Conservation (phyloP, 2,113 vertebrate species). For the Caloenas nicobarica region DNA sequence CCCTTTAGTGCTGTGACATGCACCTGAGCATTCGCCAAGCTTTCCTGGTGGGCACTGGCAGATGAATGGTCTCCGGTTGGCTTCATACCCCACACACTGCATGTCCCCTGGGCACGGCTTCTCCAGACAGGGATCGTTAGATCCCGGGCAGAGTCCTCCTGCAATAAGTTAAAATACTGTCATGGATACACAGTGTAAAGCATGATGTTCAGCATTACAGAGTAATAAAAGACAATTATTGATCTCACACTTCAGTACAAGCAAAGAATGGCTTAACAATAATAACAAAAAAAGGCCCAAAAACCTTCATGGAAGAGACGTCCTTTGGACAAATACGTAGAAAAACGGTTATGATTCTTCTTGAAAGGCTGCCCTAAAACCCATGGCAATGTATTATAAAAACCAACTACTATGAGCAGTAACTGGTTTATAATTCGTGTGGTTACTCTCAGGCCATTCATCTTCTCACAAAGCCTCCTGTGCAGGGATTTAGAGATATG, state of each 20-base stretch:
- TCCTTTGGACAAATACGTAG: background rate
- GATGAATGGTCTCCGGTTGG: conserved; percentile 83
- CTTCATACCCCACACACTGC: conserved; percentile 90
- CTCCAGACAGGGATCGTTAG: conserved; percentile 86
- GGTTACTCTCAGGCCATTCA: background rate
- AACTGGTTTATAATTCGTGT: background rate
- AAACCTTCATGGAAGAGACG: background rate
- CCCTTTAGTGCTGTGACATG: background rate
- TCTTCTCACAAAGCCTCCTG: conserved; percentile 2
- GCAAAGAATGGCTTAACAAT: background rate
- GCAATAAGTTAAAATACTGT: conserved; percentile 25
- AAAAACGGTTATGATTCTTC: background rate
- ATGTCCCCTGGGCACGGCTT: conserved; percentile 93
- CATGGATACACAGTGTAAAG: background rate
- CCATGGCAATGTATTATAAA: background rate
- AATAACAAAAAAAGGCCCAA: background rate
- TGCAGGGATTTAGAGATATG: background rate
- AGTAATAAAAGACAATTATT: background rate
- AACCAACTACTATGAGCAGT: background rate
- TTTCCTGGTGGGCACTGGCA: conserved; percentile 97
- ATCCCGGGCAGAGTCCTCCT: conserved; percentile 89
- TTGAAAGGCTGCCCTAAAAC: background rate
- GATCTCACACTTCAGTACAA: background rate
- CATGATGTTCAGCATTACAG: background rate
- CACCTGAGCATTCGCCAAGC: conserved; percentile 95